Conservation (phyloP, 2,888 invertebrate species). For the Drosophila mayaguana region DNA sequence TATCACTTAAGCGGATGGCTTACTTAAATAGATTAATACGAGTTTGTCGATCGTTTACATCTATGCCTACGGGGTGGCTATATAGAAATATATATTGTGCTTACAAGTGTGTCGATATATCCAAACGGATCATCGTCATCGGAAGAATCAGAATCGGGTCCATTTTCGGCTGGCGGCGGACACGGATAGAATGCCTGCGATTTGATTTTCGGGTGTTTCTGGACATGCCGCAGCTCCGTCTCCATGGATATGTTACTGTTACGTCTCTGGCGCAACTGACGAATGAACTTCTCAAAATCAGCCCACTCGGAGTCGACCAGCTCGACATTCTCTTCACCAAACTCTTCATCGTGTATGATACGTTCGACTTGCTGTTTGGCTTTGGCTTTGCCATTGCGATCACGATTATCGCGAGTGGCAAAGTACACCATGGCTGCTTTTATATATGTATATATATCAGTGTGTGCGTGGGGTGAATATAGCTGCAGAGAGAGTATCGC, state of each 20-base stretch:
- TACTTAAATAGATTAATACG: slow-evolving; percentile 34
- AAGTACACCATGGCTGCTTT: slow-evolving; percentile 66
- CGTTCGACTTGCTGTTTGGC: slow-evolving; percentile 71
- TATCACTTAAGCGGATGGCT: slow-evolving; percentile 35
- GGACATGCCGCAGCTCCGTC: slow-evolving; percentile 80
- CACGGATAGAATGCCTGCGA: slow-evolving; percentile 85
- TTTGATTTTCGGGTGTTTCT: slow-evolving; percentile 80
- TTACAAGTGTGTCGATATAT: slow-evolving; percentile 85
- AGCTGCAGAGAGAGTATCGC: slow-evolving; percentile 5
- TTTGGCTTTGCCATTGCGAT: slow-evolving; percentile 61
- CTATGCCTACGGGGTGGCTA: not conserved
- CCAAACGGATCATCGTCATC: slow-evolving; percentile 85
- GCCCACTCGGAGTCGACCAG: slow-evolving; percentile 85
- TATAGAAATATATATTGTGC: slow-evolving; percentile 43
- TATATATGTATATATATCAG: not conserved
- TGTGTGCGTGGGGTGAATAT: slow-evolving; percentile 1
- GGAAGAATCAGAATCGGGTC: slow-evolving; percentile 78
- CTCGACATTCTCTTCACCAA: slow-evolving; percentile 85
- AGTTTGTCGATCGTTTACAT: not conserved
- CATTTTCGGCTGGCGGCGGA: slow-evolving; percentile 83
- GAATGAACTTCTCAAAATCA: slow-evolving; percentile 84
- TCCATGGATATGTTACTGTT: slow-evolving; percentile 83
- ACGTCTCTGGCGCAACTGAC: slow-evolving; percentile 83
- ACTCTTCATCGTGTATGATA: slow-evolving; percentile 84
- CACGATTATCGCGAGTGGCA: slow-evolving; percentile 70